These are phyloP conservation scores for Cercopithecus mitis DNA, from an alignment of 2,797 vertebrate species.

Conservation along the genomic window DNA sequence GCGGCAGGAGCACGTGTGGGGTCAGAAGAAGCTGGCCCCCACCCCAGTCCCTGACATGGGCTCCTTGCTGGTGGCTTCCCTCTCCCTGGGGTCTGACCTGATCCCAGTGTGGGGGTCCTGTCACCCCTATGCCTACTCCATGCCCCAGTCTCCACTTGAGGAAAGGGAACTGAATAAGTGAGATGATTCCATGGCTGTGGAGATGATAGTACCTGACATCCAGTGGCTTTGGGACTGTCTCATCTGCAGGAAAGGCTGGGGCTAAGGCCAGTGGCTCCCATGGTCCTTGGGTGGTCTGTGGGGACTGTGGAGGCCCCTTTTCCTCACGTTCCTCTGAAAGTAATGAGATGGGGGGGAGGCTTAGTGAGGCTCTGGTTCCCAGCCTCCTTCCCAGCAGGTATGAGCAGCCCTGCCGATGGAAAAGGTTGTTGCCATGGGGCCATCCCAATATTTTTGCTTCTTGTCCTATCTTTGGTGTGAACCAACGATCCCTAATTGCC, in stretches of 20 bases:
- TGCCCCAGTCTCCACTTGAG: neutral
- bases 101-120: neutral
- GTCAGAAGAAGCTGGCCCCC: neutral
- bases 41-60: fast-evolving
- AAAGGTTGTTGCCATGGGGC: neutral
- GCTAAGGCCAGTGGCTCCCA: constrained; percentile 59
- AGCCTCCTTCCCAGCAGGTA: neutral
- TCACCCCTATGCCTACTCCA: neutral
- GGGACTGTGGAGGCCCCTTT: neutral
- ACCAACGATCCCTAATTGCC: neutral
- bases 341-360: neutral
- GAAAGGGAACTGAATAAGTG: neutral
- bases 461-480: neutral
- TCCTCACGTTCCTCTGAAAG: constrained; percentile 60
- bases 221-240: constrained; percentile 48
- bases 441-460: neutral
- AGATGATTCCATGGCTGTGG: neutral
- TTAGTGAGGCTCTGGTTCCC: no score
- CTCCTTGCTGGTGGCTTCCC: neutral
- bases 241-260: neutral
- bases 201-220: constrained; percentile 74
- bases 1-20: neutral
- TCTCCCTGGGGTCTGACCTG: no score
- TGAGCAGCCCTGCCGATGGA: neutral
- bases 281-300: neutral